These are phyloP conservation scores for Naja naja DNA, from an alignment of 2,113 vertebrate genomes.

Conservation along the genomic window DNA sequence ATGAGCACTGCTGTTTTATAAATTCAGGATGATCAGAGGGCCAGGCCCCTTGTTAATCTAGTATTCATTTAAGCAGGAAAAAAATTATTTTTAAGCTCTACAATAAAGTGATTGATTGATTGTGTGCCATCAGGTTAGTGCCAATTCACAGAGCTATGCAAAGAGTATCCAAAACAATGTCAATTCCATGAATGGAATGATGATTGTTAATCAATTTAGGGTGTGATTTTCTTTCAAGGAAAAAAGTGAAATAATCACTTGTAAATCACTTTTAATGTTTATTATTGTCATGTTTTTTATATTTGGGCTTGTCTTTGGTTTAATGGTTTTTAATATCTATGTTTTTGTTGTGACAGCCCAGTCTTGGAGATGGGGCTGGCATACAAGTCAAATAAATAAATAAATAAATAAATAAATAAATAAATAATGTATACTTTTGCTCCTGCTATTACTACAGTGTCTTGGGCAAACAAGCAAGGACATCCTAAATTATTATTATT, in stretches of 20 bases:
- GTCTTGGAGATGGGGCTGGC: no score
- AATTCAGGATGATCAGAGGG: constrained; percentile 30
- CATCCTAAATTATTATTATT: no score
- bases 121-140: neutral
- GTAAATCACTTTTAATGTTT: no score
- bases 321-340: no score
- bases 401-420: no score
- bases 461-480: neutral
- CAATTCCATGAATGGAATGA: neutral
- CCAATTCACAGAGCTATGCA: neutral
- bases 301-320: no score
- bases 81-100: constrained; percentile 23
- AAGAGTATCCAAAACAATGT: neutral
- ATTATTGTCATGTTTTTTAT: no score
- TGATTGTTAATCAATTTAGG: neutral
- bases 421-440: neutral
- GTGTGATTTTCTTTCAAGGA: neutral
- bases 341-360: no score
- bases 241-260: neutral
- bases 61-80: neutral
- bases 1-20: constrained; percentile 22
- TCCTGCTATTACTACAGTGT: neutral
- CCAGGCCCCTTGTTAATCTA: constrained; percentile 19
- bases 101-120: neutral
- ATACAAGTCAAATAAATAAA: no score